phyloP scores from a whole-genome alignment of 2,888 invertebrate species.

The Prosapia bicincta region DNA sequence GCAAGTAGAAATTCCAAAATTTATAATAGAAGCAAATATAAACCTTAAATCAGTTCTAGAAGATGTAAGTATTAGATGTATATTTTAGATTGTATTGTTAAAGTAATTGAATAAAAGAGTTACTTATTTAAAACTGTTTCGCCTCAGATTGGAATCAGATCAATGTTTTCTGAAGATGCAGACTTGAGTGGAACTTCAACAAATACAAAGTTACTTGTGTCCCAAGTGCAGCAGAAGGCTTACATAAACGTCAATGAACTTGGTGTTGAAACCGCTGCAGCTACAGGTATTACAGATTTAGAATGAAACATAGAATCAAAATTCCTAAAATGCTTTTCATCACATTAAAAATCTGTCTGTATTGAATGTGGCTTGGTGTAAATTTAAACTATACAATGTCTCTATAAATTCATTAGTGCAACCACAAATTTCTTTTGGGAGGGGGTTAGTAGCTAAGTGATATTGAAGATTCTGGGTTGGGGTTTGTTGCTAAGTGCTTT shows the following conservation, averaged over 20 bases:
- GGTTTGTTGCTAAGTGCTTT: too few species aligned
- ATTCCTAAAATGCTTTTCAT: too few species aligned
- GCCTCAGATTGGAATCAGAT: neutral
- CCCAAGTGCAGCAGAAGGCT: neutral
- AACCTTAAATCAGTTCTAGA: neutral
- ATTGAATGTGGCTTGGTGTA: too few species aligned
- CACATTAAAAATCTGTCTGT: too few species aligned
- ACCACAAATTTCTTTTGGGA: too few species aligned
- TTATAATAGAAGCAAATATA: neutral
- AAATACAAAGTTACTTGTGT: neutral
- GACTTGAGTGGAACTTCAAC: neutral
- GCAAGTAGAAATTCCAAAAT: neutral
- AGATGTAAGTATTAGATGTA: neutral
- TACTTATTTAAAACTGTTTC: neutral
- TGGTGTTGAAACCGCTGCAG: neutral
- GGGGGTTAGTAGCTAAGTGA: too few species aligned
- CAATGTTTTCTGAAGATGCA: neutral
- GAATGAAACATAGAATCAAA: too few species aligned
- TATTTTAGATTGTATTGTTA: neutral
- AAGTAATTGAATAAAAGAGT: neutral
- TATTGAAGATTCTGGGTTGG: too few species aligned
- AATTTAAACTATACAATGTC: too few species aligned
- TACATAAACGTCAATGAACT: neutral
- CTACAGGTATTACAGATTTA: neutral
- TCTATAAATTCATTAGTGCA: too few species aligned